phyloP scores from a whole-genome alignment of 1,140 invertebrate genomes.

The Drosophila albomicans region DNA sequence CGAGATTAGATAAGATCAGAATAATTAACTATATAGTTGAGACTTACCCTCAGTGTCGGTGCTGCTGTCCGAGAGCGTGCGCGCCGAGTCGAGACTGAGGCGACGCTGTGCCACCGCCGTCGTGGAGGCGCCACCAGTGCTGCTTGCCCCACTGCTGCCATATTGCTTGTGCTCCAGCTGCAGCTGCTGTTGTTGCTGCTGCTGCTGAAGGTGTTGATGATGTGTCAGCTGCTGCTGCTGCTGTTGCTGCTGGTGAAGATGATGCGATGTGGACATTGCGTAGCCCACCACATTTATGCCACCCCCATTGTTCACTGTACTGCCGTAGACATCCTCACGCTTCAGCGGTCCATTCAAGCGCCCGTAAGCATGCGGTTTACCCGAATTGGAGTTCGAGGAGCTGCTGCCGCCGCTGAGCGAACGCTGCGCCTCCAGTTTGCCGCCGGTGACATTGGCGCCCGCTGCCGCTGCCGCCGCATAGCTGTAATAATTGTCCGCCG shows the following conservation, averaged over 20 bases:
- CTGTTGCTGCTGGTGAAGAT: slow-evolving; percentile 16
- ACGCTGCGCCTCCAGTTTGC: slow-evolving; percentile 74
- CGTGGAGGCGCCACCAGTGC: slow-evolving; percentile 49
- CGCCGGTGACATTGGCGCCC: slow-evolving; percentile 23
- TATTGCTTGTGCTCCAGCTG: slow-evolving; percentile 60
- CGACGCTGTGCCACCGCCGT: slow-evolving; percentile 85
- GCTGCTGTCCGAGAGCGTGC: slow-evolving; percentile 89
- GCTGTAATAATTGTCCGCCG: slow-evolving; percentile 77
- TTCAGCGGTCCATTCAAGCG: slow-evolving; percentile 66
- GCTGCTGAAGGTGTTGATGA: slow-evolving; percentile 11
- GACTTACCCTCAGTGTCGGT: slow-evolving; percentile 87
- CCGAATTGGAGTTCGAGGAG: slow-evolving; percentile 73
- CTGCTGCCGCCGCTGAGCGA: slow-evolving; percentile 86
- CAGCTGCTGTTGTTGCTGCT: slow-evolving; percentile 35
- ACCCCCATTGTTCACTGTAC: slow-evolving; percentile 37
- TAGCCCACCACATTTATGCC: slow-evolving; percentile 39
- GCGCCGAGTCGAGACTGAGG: slow-evolving; percentile 89
- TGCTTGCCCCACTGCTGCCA: slow-evolving; percentile 54
- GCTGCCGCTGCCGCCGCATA: slow-evolving; percentile 59
- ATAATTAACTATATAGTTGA: too few species aligned
- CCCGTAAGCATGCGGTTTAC: slow-evolving; percentile 66
- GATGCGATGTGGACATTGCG: neutral
- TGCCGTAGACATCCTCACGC: slow-evolving; percentile 80
- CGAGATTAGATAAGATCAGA: too few species aligned
- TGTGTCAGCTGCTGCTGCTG: slow-evolving; percentile 28